A percentile compares a stretch with the other conserved stretches of the same genome.
Evolutionary conservation across 2,888 invertebrate genomes (phyloP).

Genomic region (Oeneis ivallda): DNA sequence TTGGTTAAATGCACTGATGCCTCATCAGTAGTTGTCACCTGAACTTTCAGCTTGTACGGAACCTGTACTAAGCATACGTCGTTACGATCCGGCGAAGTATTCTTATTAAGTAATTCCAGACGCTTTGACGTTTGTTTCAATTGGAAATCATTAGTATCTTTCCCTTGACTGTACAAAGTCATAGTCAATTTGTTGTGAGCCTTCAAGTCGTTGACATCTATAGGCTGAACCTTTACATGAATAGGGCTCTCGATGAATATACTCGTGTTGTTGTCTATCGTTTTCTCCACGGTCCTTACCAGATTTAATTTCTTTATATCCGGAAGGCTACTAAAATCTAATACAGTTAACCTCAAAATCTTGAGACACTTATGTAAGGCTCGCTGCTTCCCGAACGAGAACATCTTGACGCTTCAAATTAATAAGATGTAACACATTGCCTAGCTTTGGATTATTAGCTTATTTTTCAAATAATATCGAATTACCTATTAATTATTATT

Average conservation of each 20-base stretch:
- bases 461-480: slow-evolving; percentile 1
- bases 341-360: slow-evolving; percentile 77
- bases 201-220: slow-evolving; percentile 70
- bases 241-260: slow-evolving; percentile 78
- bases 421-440: slow-evolving; percentile 17
- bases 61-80: slow-evolving; percentile 75
- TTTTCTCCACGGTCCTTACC: slow-evolving; percentile 75
- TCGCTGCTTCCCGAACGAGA: slow-evolving; percentile 61
- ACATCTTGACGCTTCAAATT: slow-evolving; percentile 53
- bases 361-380: slow-evolving; percentile 74
- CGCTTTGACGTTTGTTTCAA: slow-evolving; percentile 76
- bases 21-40: slow-evolving; percentile 68
- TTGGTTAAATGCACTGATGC: slow-evolving; percentile 70
- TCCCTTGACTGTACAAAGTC: slow-evolving; percentile 73
- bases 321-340: slow-evolving; percentile 68
- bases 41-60: slow-evolving; percentile 74
- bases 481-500: neutral
- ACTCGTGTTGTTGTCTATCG: slow-evolving; percentile 70
- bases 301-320: slow-evolving; percentile 72
- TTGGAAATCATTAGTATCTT: slow-evolving; percentile 71
- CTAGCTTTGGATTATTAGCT: slow-evolving; percentile 19
- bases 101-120: slow-evolving; percentile 71
- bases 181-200: slow-evolving; percentile 74
- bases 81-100: slow-evolving; percentile 63
- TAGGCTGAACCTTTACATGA: slow-evolving; percentile 74